Percentiles rank a stretch among this genome's conserved stretches.
Evolutionary conservation across 2,797 vertebrate species (phyloP).

Genomic region (Halcyon leucocephala): DNA sequence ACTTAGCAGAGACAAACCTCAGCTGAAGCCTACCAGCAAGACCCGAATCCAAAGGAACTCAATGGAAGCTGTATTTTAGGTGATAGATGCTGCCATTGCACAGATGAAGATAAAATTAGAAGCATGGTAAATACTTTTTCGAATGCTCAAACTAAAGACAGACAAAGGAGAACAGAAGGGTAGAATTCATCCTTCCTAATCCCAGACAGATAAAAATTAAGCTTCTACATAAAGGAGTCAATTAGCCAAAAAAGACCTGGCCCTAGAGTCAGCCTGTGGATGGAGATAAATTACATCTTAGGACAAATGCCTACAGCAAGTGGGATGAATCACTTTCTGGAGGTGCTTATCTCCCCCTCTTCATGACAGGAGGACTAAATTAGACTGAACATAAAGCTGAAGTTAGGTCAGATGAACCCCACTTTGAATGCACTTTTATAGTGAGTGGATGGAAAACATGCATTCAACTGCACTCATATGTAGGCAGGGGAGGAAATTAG

Average conservation of each 20-base stretch:
- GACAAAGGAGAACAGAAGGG: neutral
- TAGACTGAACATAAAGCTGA: neutral
- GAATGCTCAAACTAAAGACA: neutral
- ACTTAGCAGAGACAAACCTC: neutral
- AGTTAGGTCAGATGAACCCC: neutral
- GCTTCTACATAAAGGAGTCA: neutral
- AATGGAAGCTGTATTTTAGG: neutral
- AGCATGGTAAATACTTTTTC: neutral
- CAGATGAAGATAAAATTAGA: neutral
- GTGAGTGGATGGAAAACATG: neutral
- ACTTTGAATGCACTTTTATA: neutral
- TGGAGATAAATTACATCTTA: neutral
- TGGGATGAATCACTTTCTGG: neutral
- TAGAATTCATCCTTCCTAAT: neutral
- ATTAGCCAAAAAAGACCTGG: neutral
- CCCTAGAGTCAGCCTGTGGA: neutral
- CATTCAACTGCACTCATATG: neutral
- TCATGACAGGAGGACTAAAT: neutral
- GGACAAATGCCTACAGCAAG: neutral
- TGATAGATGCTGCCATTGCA: neutral
- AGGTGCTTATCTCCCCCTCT: neutral
- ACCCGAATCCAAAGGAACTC: neutral
- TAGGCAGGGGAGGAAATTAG: neutral
- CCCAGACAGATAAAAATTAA: neutral
- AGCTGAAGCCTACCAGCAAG: neutral